These are phyloP conservation scores for Pavo muticus DNA, from an alignment of 2,113 vertebrate species.

Conservation along the genomic window DNA sequence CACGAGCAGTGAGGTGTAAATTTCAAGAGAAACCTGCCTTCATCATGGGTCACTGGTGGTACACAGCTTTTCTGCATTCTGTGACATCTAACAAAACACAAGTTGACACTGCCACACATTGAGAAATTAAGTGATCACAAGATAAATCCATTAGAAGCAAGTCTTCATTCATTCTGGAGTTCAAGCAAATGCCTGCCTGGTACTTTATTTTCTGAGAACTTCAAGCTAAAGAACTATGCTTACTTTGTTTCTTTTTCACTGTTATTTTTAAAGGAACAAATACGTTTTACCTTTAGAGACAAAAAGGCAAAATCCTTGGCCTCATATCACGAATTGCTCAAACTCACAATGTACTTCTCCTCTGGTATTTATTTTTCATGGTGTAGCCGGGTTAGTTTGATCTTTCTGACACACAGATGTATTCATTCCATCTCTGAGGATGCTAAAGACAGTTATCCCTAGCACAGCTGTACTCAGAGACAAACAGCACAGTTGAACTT, in stretches of 20 bases:
- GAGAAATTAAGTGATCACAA: background rate
- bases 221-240: background rate
- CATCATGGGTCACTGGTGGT: background rate
- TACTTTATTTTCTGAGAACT: background rate
- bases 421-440: background rate
- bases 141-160: background rate
- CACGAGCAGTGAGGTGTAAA: background rate
- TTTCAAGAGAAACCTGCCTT: background rate
- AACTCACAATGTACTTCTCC: background rate
- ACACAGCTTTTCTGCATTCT: background rate
- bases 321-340: background rate
- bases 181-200: background rate
- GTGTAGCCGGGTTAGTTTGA: background rate
- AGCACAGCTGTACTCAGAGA: background rate
- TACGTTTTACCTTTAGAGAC: background rate
- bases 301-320: background rate
- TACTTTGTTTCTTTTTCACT: background rate
- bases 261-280: slow-evolving; percentile 16
- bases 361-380: background rate
- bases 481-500: background rate
- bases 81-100: background rate
- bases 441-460: background rate
- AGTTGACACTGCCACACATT: background rate
- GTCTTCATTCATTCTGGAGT: background rate
- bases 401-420: background rate